A percentile compares a stretch with the other conserved stretches of the same genome.
Conservation (phyloP, 2,113 vertebrate genomes). For the Lepisosteus osseus region DNA sequence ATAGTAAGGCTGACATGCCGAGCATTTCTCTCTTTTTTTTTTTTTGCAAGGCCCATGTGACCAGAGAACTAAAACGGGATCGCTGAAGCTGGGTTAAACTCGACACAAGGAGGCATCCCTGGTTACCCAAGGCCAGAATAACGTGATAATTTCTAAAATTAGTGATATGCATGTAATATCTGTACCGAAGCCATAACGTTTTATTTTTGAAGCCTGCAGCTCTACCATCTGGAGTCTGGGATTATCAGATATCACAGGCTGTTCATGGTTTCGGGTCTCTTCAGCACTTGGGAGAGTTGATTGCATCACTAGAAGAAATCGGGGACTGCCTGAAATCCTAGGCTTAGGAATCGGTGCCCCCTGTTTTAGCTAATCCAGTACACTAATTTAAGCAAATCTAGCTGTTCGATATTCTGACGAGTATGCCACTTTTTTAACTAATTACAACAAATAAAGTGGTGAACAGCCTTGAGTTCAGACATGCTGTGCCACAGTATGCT, state of each 20-base stretch:
- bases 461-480: too few relatives aligned
- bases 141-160: not conserved
- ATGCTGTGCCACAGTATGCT: too few relatives aligned
- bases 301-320: too few relatives aligned
- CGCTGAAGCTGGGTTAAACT: constrained; percentile 1
- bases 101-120: not conserved
- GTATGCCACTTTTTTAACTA: too few relatives aligned
- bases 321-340: too few relatives aligned
- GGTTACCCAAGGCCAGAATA: not conserved
- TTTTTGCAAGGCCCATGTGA: constrained; percentile 42
- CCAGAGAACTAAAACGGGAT: constrained; percentile 20
- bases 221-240: not conserved
- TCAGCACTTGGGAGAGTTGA: too few relatives aligned
- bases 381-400: too few relatives aligned
- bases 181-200: not conserved
- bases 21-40: constrained; percentile 10
- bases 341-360: too few relatives aligned
- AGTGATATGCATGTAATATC: not conserved
- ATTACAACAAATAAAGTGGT: too few relatives aligned
- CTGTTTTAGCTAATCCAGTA: too few relatives aligned
- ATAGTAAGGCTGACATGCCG: constrained; percentile 20
- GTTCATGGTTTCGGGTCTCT: not conserved
- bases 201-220: not conserved
- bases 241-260: not conserved
- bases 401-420: too few relatives aligned